phyloP scores from a whole-genome alignment of 2,113 vertebrate species.

The Eolophus roseicapilla region DNA sequence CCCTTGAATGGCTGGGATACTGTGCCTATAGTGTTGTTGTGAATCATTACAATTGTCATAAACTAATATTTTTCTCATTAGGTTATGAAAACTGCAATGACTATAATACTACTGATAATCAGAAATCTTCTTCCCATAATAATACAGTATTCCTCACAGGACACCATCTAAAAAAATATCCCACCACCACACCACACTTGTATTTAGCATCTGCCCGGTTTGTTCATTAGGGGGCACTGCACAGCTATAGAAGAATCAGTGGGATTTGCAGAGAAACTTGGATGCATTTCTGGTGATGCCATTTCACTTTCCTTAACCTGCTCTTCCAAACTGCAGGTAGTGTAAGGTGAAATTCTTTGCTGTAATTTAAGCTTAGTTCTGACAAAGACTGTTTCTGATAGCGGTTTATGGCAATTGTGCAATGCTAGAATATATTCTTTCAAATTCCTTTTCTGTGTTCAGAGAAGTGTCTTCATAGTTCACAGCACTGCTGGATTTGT shows the following conservation, averaged over 20 bases:
- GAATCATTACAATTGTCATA: neutral
- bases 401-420: neutral
- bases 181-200: neutral
- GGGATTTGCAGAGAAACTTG: neutral
- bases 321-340: neutral
- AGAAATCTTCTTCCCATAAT: neutral
- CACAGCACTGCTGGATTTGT: neutral
- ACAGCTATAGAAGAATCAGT: neutral
- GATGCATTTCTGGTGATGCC: neutral
- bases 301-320: neutral
- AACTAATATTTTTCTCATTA: neutral
- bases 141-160: neutral
- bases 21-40: neutral
- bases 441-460: neutral
- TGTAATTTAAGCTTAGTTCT: neutral
- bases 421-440: neutral
- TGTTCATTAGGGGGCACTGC: constrained; percentile 31
- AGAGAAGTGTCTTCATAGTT: neutral
- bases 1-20: neutral
- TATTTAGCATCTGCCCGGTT: neutral
- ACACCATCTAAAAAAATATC: neutral
- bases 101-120: neutral
- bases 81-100: neutral
- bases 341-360: neutral
- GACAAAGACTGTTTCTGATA: neutral